Conservation (phyloP, 2,113 vertebrate genomes). For the Centropus bengalensis region DNA sequence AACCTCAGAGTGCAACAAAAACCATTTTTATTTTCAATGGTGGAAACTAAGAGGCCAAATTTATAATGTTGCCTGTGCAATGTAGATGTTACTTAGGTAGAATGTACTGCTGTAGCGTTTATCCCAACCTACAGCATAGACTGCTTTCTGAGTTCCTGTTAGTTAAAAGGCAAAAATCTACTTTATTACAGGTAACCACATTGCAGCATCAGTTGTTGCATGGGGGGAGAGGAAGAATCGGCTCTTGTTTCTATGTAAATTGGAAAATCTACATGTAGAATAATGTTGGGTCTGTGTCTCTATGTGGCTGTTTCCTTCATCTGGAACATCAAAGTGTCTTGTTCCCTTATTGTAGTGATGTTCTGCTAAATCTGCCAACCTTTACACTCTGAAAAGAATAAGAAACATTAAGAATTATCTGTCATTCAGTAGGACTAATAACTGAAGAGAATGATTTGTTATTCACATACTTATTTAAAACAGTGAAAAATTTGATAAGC, state of each 20-base stretch:
- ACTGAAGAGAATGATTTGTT: slow-evolving; percentile 1
- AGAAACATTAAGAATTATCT: slow-evolving; percentile 17
- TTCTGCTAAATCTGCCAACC: neutral
- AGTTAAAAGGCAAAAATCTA: neutral
- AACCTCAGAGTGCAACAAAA: neutral
- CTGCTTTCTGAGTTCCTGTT: neutral
- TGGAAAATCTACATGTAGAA: neutral
- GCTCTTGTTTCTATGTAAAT: neutral
- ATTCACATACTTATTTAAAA: neutral
- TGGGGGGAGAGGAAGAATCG: neutral
- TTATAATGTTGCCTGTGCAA: neutral
- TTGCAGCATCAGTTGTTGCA: neutral
- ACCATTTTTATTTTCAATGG: neutral
- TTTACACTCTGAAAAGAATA: neutral
- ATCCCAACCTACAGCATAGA: neutral
- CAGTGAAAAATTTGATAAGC: slow-evolving; percentile 35
- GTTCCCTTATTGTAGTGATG: neutral
- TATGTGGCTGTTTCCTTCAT: neutral
- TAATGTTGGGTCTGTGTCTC: neutral
- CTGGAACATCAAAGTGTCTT: neutral
- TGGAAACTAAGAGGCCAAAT: neutral
- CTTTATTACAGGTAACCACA: neutral
- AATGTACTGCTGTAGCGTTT: neutral
- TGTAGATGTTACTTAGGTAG: neutral
- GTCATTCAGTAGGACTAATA: slow-evolving; percentile 21